Conservation (phyloP, 1,140 invertebrate species). For the Drosophila baimaii region DNA sequence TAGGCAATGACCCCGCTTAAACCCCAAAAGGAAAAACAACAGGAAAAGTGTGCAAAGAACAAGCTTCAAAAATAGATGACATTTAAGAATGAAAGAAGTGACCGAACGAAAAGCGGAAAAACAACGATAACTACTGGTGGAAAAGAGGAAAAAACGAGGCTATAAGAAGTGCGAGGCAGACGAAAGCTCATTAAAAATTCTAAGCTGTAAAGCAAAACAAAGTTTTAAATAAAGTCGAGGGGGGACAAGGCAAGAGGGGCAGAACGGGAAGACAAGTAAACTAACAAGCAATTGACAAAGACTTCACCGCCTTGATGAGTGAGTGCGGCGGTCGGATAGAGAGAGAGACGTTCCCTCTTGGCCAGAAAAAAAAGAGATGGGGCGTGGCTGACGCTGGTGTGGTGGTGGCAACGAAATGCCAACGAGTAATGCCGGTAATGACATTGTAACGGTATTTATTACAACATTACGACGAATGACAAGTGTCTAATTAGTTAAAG, state of each 20-base stretch:
- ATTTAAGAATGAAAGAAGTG: slow-evolving; percentile 68
- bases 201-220: slow-evolving; percentile 80
- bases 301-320: slow-evolving; percentile 40
- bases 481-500: slow-evolving; percentile 77
- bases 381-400: too few species aligned
- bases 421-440: slow-evolving; percentile 77
- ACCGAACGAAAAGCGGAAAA: slow-evolving; percentile 50
- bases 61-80: slow-evolving; percentile 69
- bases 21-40: slow-evolving; percentile 34
- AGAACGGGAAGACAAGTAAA: slow-evolving; percentile 61
- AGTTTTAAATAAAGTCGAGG: slow-evolving; percentile 77
- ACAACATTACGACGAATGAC: slow-evolving; percentile 78
- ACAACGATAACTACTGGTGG: slow-evolving; percentile 27
- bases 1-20: slow-evolving; percentile 69
- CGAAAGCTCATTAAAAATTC: slow-evolving; percentile 82
- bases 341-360: slow-evolving; percentile 10
- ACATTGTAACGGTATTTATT: slow-evolving; percentile 83
- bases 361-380: background rate
- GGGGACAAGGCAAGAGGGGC: background rate
- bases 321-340: slow-evolving; percentile 30
- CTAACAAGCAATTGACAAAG: slow-evolving; percentile 78
- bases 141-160: slow-evolving; percentile 12
- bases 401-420: slow-evolving; percentile 48
- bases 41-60: slow-evolving; percentile 45
- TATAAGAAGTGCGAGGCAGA: slow-evolving; percentile 48